Evolutionary conservation across 2,797 vertebrate genomes (phyloP).

Genomic region (Nothura maculosa): DNA sequence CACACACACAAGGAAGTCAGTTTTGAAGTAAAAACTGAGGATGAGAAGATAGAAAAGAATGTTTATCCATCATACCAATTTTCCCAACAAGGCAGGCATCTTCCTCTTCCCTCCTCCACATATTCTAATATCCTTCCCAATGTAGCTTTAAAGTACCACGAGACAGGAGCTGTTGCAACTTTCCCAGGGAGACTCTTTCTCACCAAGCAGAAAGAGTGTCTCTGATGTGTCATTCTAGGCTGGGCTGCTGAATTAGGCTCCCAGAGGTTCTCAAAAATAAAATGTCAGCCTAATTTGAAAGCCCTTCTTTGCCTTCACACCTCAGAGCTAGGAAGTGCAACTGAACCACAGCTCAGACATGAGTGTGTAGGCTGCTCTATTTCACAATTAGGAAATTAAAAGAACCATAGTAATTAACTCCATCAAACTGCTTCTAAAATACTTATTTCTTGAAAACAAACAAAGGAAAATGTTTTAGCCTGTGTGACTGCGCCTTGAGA

Average conservation of each 20-base stretch:
- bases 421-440: background rate
- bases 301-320: background rate
- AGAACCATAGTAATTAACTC: too few relatives aligned
- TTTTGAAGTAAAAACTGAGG: background rate
- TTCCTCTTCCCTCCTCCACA: background rate
- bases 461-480: background rate
- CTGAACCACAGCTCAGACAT: background rate
- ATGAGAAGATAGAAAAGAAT: background rate
- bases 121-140: background rate
- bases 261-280: constrained; percentile 23
- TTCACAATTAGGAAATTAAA: background rate
- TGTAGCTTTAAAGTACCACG: background rate
- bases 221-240: constrained; percentile 32
- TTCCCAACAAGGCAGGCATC: background rate
- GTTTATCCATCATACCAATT: background rate
- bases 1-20: background rate
- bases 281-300: constrained; percentile 37
- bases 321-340: constrained; percentile 2
- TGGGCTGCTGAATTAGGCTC: background rate
- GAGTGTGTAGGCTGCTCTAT: constrained; percentile 5
- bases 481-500: background rate
- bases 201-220: background rate
- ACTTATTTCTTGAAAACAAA: background rate
- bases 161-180: background rate
- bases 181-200: background rate